A percentile compares a stretch with the other conserved stretches of the same genome.
phyloP scores from a whole-genome alignment of 2,113 vertebrate genomes.

The Notarius quadriscutis region DNA sequence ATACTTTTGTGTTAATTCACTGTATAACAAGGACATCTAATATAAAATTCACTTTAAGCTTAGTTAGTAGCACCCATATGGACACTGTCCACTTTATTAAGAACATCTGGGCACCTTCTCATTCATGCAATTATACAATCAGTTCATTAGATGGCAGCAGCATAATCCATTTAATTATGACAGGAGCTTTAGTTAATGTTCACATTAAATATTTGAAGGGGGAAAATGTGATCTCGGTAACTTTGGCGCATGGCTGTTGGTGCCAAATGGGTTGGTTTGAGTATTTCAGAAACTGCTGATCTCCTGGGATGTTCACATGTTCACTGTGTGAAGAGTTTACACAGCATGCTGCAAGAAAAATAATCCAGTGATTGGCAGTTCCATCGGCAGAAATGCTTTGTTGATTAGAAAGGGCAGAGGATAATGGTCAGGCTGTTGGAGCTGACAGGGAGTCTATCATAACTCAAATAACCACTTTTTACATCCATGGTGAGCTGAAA shows the following conservation, averaged over 20 bases:
- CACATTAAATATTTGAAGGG: not conserved
- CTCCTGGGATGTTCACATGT: not conserved
- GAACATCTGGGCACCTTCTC: not conserved
- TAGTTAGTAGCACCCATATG: not conserved
- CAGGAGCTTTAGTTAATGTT: not conserved
- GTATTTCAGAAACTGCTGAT: not conserved
- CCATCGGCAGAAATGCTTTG: not conserved
- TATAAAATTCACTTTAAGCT: not conserved
- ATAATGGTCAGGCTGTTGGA: not conserved
- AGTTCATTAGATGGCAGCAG: not conserved
- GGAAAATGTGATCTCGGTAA: not conserved
- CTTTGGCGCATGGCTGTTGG: not conserved
- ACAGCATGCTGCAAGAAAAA: not conserved
- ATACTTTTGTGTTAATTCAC: not conserved
- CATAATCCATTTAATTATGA: conserved; percentile 1
- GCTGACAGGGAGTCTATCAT: not conserved
- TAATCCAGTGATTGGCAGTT: not conserved
- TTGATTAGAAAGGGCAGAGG: not conserved
- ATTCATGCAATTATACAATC: not conserved
- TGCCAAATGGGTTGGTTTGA: not conserved
- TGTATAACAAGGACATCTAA: not conserved
- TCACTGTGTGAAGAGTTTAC: not conserved
- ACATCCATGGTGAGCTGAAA: not conserved
- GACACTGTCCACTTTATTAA: not conserved
- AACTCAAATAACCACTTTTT: not conserved